Percentiles rank a stretch among this genome's conserved stretches.
phyloP scores from a whole-genome alignment of 2,113 vertebrate species.

The Solea solea region DNA sequence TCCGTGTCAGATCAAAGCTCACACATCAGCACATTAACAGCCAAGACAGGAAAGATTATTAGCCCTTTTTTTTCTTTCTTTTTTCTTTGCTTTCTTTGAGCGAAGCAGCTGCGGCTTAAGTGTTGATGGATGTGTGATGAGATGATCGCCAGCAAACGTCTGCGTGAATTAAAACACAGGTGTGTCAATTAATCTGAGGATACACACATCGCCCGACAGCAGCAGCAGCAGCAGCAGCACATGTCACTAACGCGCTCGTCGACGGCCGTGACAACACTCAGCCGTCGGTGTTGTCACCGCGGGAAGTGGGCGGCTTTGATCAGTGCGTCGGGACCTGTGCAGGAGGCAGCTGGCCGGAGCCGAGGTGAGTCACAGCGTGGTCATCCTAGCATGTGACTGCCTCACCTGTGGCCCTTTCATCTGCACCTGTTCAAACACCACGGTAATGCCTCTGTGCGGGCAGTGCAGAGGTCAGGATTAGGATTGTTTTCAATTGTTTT shows the following conservation, averaged over 20 bases:
- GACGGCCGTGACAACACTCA: slow-evolving; percentile 40
- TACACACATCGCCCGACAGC: slow-evolving; percentile 52
- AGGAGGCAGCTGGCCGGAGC: slow-evolving; percentile 64
- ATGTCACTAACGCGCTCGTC: slow-evolving; percentile 56
- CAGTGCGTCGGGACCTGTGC: slow-evolving; percentile 39
- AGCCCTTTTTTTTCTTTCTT: slow-evolving; percentile 44
- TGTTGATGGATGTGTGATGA: slow-evolving; percentile 76
- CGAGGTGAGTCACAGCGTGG: slow-evolving; percentile 68
- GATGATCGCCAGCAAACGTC: slow-evolving; percentile 51
- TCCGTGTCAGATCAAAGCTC: slow-evolving; percentile 49
- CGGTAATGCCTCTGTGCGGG: slow-evolving; percentile 32
- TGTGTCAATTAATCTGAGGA: slow-evolving; percentile 80
- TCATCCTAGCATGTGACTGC: slow-evolving; percentile 41
- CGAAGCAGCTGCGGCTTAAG: slow-evolving; percentile 64
- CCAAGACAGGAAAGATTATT: slow-evolving; percentile 63
- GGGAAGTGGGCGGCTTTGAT: slow-evolving; percentile 75
- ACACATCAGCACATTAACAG: slow-evolving; percentile 62
- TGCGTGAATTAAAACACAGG: slow-evolving; percentile 79
- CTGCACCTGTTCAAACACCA: slow-evolving; percentile 80
- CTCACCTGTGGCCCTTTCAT: slow-evolving; percentile 76
- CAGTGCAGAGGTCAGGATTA: slow-evolving; percentile 26
- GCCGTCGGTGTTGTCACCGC: slow-evolving; percentile 69
- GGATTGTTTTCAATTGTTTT: slow-evolving; percentile 9
- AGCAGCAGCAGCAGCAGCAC: slow-evolving; percentile 18
- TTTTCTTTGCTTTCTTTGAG: neutral